Conservation (phyloP, 1,140 invertebrate genomes). For the Drosophila erecta region DNA sequence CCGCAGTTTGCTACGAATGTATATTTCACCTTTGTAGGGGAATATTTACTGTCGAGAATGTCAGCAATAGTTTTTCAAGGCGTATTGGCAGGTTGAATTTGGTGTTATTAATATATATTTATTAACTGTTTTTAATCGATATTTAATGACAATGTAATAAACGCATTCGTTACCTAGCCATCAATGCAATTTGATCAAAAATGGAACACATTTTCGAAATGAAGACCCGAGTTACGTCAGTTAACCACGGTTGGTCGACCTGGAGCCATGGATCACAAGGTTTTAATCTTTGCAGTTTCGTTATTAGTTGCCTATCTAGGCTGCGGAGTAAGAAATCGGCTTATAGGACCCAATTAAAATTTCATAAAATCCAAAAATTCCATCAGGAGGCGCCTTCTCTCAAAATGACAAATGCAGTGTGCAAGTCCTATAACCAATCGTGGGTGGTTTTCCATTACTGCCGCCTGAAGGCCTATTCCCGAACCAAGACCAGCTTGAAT, state of each 20-base stretch:
- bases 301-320: not conserved
- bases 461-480: constrained; percentile 27
- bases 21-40: constrained; percentile 31
- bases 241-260: no score
- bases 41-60: not conserved
- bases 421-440: constrained; percentile 31
- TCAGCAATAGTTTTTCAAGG: no score
- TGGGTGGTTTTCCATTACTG: constrained; percentile 40
- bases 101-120: no score
- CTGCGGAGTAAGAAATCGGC: not conserved
- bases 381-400: constrained; percentile 2
- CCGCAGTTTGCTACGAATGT: constrained; percentile 25
- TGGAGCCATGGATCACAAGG: not conserved
- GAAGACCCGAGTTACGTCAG: no score
- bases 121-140: no score
- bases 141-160: no score
- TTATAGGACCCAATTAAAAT: no score
- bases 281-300: not conserved
- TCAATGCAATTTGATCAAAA: no score
- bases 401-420: constrained; percentile 43
- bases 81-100: no score
- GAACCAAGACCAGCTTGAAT: constrained; percentile 42
- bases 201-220: no score
- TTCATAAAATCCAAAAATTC: not conserved
- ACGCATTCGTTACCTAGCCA: no score